Conservation (phyloP, 2,888 invertebrate species). For the Athalia rosae region DNA sequence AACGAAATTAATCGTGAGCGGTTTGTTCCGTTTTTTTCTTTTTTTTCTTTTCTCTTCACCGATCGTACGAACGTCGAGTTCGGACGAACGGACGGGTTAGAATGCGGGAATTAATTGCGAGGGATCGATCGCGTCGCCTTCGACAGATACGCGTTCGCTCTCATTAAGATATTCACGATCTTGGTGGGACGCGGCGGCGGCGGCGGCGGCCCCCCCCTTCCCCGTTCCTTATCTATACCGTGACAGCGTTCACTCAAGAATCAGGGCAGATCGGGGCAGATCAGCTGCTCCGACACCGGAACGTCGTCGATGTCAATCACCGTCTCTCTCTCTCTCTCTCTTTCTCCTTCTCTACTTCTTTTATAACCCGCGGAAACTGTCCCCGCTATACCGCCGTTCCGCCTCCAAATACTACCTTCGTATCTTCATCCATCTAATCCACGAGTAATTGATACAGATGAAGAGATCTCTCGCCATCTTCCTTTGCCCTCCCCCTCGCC, state of each 20-base stretch:
- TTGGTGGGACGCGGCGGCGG: constrained; percentile 23
- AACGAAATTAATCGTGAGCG: no score
- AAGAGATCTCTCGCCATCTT: constrained; percentile 66
- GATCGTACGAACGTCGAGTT: not conserved
- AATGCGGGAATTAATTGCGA: constrained; percentile 33
- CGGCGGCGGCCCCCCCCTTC: no score
- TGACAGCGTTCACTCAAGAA: constrained; percentile 73
- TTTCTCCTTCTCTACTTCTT: no score
- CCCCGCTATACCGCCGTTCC: constrained; percentile 54
- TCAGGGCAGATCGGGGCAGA: constrained; percentile 67
- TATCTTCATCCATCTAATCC: constrained; percentile 72
- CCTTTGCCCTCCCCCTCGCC: constrained; percentile 24
- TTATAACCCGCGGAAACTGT: constrained; percentile 56
- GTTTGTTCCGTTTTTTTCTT: not conserved
- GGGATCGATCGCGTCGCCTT: constrained; percentile 18
- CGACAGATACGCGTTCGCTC: constrained; percentile 47
- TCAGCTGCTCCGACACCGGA: constrained; percentile 51
- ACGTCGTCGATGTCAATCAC: constrained; percentile 71
- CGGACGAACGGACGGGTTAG: constrained; percentile 10
- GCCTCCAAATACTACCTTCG: constrained; percentile 51
- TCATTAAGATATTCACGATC: constrained; percentile 71
- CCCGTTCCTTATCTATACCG: constrained; percentile 68
- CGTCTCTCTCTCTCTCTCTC: constrained; percentile 51
- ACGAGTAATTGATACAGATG: constrained; percentile 73
- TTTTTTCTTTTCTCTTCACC: not conserved